phyloP scores from a whole-genome alignment of 2,888 invertebrate species.

The Griposia aprilina region DNA sequence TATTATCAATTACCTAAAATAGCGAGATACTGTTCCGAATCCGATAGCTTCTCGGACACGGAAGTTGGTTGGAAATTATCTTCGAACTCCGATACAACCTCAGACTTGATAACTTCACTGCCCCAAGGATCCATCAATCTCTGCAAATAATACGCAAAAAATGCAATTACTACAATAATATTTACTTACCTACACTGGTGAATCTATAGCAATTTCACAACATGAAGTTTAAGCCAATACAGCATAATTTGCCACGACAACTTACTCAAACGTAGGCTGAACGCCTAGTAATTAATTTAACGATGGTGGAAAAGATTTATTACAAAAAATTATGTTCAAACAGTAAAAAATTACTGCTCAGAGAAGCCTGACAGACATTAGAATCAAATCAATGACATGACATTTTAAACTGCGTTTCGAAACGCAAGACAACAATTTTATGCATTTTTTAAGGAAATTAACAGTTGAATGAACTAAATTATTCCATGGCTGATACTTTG shows the following conservation, averaged over 20 bases:
- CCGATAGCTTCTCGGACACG: slow-evolving; percentile 87
- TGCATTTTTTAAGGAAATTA: too few relatives aligned
- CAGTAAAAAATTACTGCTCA: slow-evolving; percentile 27
- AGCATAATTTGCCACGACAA: slow-evolving; percentile 30
- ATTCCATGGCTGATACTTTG: background rate
- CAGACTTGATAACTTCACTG: slow-evolving; percentile 76
- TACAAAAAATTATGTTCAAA: slow-evolving; percentile 52
- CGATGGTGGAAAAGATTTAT: slow-evolving; percentile 37
- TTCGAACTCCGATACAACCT: slow-evolving; percentile 86
- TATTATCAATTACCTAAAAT: slow-evolving; percentile 90
- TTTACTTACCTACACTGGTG: slow-evolving; percentile 35
- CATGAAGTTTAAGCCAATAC: slow-evolving; percentile 3
- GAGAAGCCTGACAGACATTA: slow-evolving; percentile 45
- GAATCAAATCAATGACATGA: slow-evolving; percentile 61
- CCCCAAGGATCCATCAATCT: slow-evolving; percentile 90
- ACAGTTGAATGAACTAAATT: background rate
- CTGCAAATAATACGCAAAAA: slow-evolving; percentile 69
- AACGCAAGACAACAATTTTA: background rate
- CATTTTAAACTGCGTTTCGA: slow-evolving; percentile 49
- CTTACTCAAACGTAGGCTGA: slow-evolving; percentile 70
- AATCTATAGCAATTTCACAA: slow-evolving; percentile 14
- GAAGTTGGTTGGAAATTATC: slow-evolving; percentile 89
- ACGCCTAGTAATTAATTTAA: slow-evolving; percentile 54
- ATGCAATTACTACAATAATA: slow-evolving; percentile 48
- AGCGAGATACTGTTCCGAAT: slow-evolving; percentile 92